These are phyloP conservation scores for Poicephalus gulielmi DNA, from an alignment of 2,113 vertebrate species.

Conservation along the genomic window DNA sequence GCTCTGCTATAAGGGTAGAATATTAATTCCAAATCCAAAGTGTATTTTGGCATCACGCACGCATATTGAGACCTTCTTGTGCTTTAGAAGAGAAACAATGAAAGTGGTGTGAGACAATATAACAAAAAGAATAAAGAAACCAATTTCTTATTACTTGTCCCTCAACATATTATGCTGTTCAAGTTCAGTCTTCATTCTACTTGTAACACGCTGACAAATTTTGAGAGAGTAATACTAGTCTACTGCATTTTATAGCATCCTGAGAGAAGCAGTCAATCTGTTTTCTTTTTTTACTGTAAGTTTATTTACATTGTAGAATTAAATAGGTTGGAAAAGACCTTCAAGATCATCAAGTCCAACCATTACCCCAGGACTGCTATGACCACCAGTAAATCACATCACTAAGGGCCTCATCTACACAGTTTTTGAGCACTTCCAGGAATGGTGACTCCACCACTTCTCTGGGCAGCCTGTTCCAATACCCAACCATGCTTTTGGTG, in stretches of 20 bases:
- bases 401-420: background rate
- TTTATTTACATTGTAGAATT: background rate
- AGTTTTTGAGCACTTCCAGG: background rate
- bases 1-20: background rate
- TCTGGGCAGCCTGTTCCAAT: background rate
- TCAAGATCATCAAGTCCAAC: background rate
- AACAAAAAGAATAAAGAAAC: background rate
- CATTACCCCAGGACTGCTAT: background rate
- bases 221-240: background rate
- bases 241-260: background rate
- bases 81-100: background rate
- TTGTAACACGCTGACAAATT: background rate
- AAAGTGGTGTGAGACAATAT: background rate
- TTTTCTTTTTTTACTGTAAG: background rate
- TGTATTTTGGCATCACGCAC: background rate
- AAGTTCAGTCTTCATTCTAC: background rate
- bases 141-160: background rate
- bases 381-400: background rate
- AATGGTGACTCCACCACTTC: background rate
- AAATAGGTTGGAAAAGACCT: background rate
- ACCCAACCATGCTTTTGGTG: background rate
- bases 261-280: background rate
- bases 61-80: background rate
- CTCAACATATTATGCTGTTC: background rate
- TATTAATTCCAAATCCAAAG: constrained; percentile 16